Conservation (phyloP, 1,140 invertebrate genomes). For the Drosophila takahashii region DNA sequence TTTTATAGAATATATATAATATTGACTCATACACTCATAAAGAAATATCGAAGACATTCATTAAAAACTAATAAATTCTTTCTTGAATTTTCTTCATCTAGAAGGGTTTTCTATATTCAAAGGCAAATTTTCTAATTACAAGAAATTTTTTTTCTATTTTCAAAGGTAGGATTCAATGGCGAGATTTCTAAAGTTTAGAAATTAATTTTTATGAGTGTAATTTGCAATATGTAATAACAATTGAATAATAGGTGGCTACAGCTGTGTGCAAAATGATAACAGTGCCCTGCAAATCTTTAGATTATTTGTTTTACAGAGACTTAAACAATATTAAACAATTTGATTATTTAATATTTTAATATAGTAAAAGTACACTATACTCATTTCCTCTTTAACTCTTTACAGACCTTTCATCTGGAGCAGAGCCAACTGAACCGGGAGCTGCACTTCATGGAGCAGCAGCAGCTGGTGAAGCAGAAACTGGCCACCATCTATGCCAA, state of each 20-base stretch:
- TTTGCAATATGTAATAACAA: not conserved
- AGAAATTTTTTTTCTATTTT: too few species aligned
- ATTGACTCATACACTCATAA: not conserved
- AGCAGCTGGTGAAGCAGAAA: slow-evolving; percentile 83
- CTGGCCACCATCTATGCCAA: slow-evolving; percentile 66
- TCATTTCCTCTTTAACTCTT: not conserved
- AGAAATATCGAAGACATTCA: too few species aligned
- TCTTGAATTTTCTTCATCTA: too few species aligned
- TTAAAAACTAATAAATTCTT: too few species aligned
- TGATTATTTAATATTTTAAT: too few species aligned
- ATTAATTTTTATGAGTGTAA: too few species aligned
- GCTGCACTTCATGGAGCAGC: slow-evolving; percentile 84
- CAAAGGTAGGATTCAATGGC: too few species aligned
- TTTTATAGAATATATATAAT: not conserved
- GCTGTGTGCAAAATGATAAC: not conserved
- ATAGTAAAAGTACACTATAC: too few species aligned
- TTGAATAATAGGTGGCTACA: not conserved
- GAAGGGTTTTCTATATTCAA: too few species aligned
- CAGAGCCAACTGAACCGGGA: slow-evolving; percentile 82
- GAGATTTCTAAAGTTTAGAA: too few species aligned
- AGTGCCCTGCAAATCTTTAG: not conserved
- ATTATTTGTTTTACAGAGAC: not conserved
- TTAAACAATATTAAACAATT: not conserved
- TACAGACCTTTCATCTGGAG: slow-evolving; percentile 85
- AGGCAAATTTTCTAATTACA: too few species aligned